Evolutionary conservation across 1,140 invertebrate genomes (phyloP).

Genomic region (Drosophila carrolli): DNA sequence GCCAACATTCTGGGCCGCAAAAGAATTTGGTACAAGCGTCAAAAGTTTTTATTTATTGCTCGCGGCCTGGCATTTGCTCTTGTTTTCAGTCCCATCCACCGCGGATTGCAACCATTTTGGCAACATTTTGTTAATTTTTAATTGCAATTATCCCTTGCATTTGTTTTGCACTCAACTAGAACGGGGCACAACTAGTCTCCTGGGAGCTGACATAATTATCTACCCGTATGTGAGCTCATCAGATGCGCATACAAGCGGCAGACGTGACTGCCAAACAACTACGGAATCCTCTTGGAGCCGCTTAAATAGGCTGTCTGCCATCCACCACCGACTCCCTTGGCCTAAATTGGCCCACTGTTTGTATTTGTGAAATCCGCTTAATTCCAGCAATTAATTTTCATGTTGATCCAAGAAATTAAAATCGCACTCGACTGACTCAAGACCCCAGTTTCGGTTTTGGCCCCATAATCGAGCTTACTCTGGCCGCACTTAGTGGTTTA

Average conservation of each 20-base stretch:
- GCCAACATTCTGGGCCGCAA: conserved; percentile 58
- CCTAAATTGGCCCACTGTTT: conserved; percentile 37
- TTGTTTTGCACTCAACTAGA: conserved; percentile 23
- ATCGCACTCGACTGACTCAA: conserved; percentile 62
- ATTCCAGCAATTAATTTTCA: conserved; percentile 84
- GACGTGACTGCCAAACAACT: conserved; percentile 31
- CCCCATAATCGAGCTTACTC: conserved; percentile 34
- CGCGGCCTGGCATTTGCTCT: conserved; percentile 31
- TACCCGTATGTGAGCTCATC: conserved; percentile 45
- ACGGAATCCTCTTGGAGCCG: not conserved
- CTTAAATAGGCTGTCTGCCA: not conserved
- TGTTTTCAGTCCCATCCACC: conserved; percentile 31
- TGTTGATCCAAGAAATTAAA: conserved; percentile 81
- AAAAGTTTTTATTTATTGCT: conserved; percentile 78
- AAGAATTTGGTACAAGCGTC: conserved; percentile 69
- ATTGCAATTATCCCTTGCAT: conserved; percentile 58
- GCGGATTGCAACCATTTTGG: conserved; percentile 41
- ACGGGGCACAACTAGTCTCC: conserved; percentile 14
- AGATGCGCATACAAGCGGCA: conserved; percentile 42
- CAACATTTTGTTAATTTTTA: conserved; percentile 57
- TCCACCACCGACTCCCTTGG: not conserved
- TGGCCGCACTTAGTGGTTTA: conserved; percentile 58
- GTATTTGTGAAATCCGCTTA: conserved; percentile 71
- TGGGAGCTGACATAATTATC: conserved; percentile 56
- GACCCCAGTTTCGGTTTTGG: conserved; percentile 20